Conservation (phyloP, 1,140 invertebrate genomes). For the Aethina tumida region DNA sequence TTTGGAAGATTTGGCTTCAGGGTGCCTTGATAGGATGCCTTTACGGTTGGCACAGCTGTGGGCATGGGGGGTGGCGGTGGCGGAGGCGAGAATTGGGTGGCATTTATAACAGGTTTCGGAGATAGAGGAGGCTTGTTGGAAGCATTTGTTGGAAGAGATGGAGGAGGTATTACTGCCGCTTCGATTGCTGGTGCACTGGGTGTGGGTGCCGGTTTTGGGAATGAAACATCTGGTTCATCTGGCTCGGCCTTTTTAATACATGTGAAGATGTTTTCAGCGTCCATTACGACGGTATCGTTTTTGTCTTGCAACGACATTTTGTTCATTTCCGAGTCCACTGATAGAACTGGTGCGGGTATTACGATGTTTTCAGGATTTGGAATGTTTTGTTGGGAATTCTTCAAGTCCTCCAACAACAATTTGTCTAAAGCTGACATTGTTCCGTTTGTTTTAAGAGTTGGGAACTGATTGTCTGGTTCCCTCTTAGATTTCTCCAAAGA, state of each 20-base stretch:
- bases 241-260: conserved; percentile 8
- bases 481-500: no score
- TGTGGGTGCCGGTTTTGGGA: conserved; percentile 10
- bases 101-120: conserved; percentile 10
- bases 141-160: conserved; percentile 8
- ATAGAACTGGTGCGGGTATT: no score
- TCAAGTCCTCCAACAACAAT: no score
- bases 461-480: no score
- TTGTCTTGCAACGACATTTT: no score
- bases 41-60: conserved; percentile 9
- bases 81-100: conserved; percentile 14
- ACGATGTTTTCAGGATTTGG: no score
- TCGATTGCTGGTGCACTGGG: conserved; percentile 11
- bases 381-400: no score
- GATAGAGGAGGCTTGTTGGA: conserved; percentile 4
- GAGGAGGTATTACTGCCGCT: neutral
- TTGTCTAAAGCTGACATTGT: no score
- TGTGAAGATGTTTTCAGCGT: neutral
- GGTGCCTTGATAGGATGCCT: neutral
- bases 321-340: no score
- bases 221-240: conserved; percentile 10
- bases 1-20: conserved; percentile 1
- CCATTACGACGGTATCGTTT: neutral
- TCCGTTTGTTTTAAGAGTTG: no score
- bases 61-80: conserved; percentile 16